Conservation (phyloP, 2,113 vertebrate genomes). For the Hemichromis elongatus region DNA sequence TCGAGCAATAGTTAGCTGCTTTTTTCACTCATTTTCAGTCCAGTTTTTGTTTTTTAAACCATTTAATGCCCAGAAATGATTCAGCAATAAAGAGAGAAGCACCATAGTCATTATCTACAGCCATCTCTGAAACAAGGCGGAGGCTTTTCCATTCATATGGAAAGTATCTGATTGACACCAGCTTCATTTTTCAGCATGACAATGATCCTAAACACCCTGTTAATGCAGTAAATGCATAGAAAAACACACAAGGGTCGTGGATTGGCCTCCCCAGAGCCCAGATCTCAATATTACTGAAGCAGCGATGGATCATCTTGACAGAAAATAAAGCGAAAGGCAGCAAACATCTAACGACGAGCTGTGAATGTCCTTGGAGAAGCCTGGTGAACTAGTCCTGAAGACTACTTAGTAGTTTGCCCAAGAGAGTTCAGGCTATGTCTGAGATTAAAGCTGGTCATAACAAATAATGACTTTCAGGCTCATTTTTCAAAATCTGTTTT, state of each 20-base stretch:
- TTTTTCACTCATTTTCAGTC: not conserved
- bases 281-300: too few species aligned
- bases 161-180: not conserved
- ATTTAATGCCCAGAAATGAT: not conserved
- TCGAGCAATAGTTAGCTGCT: not conserved
- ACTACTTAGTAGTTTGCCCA: not conserved
- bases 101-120: not conserved
- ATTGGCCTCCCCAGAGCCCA: not conserved
- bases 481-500: not conserved
- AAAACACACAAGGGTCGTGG: not conserved
- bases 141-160: not conserved
- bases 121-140: not conserved
- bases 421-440: not conserved
- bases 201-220: not conserved
- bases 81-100: not conserved
- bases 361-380: not conserved
- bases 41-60: not conserved
- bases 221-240: not conserved
- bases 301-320: too few species aligned
- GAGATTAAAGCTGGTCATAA: not conserved
- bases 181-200: not conserved
- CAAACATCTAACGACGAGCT: not conserved
- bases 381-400: not conserved
- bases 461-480: not conserved
- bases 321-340: not conserved